Evolutionary conservation across 2,888 invertebrate species (phyloP), one percentile per base, ranked within the genome.

Genomic region (Cryptosula pallasiana): DNA sequence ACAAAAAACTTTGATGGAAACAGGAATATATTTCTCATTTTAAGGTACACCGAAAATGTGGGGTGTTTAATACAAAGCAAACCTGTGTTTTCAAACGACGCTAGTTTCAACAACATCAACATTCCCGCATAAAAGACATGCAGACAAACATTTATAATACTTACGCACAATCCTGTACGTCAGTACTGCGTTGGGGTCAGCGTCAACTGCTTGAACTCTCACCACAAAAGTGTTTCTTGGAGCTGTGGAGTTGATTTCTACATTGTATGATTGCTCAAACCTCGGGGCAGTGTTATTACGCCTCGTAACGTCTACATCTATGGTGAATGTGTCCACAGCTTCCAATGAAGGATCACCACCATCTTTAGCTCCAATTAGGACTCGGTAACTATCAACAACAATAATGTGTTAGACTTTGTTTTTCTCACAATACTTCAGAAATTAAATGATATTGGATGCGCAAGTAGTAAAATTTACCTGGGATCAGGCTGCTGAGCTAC

Each of bases 191-290:
- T 32, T 63, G 13, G 63, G 63, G 27, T 63, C 32, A 25, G 63
- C 13, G 32, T 63, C 63, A 27, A 32, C 32, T 29, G 63, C 63
- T 34, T 32, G 32, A 29, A 63, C 63, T 63, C 63, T 63, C 63
- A 63, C 27, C 2, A 63, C 63, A 32, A 63, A 63, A 3, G 63
- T 63, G 27, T 63, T 63, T 5, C 29, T 63, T 2, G 63, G 63
- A 16, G 32, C 63, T 20, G 63, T 63, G n/a, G 63, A 63, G 63
- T 63, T 63, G 63, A 63, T 20, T n/a, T 63, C 63, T 5, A 2
- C 9, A 32, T 27, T 34, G n/a, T 63, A 63, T 32, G 63, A 29
- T 27, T 63, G 25, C 20, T 9, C 32, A 32, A 63, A 63, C 34
- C 20, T 27, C 25, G 63, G 63, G 2, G 32, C 63, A 13, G 32